These are phyloP conservation scores for Scarus forsteni DNA, from an alignment of 2,797 vertebrate species.

Conservation along the genomic window DNA sequence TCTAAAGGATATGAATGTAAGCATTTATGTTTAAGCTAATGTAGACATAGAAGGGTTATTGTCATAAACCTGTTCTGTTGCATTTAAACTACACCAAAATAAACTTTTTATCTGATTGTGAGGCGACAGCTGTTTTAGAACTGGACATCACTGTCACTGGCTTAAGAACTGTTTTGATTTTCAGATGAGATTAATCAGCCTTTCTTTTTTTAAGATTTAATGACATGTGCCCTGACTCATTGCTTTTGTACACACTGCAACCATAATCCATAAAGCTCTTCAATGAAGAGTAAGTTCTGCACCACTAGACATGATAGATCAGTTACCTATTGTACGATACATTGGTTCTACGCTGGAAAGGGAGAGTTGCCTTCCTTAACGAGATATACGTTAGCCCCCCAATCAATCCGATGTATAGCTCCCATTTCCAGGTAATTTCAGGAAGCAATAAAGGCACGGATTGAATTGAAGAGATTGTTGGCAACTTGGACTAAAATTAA, in stretches of 20 bases:
- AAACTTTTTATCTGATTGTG: conserved; percentile 71
- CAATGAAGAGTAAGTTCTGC: conserved; percentile 78
- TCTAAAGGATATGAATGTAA: conserved; percentile 81
- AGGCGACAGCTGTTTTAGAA: conserved; percentile 74
- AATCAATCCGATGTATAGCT: conserved; percentile 67
- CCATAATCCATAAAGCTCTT: conserved; percentile 76
- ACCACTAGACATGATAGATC: conserved; percentile 66
- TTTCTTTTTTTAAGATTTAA: conserved; percentile 66
- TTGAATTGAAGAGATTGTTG: conserved; percentile 60
- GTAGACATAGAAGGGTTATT: conserved; percentile 69
- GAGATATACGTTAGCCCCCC: conserved; percentile 52
- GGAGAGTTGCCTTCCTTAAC: conserved; percentile 67
- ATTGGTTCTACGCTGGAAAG: conserved; percentile 60
- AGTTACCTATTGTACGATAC: conserved; percentile 60
- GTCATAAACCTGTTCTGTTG: conserved; percentile 70
- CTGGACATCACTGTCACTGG: conserved; percentile 82
- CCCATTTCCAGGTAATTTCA: conserved; percentile 81
- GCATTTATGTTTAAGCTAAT: conserved; percentile 70
- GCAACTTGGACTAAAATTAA: conserved; percentile 60
- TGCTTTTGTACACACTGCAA: conserved; percentile 79
- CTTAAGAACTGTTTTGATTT: conserved; percentile 88
- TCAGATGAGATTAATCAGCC: conserved; percentile 72
- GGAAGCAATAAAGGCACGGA: conserved; percentile 86
- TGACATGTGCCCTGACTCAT: conserved; percentile 72
- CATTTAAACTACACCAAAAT: conserved; percentile 82